These are phyloP conservation scores for Phenganax stokvisi DNA, from an alignment of 92 coral and sea anemone genomes.

Conservation along the genomic window DNA sequence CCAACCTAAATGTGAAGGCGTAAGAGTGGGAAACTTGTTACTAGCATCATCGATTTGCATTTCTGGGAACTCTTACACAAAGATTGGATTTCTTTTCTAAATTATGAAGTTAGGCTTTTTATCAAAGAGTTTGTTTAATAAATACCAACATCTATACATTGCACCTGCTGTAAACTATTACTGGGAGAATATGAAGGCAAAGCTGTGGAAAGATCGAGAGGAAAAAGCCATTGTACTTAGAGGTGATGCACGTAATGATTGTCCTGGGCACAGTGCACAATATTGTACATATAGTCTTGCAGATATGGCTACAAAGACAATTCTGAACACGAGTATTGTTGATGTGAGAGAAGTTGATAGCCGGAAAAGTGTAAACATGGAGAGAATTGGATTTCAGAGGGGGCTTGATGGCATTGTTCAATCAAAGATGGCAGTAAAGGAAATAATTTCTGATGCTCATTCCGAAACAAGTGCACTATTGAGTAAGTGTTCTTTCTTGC, in stretches of 20 bases:
- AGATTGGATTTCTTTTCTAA: constrained; percentile 30
- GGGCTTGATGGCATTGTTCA: constrained; percentile 16
- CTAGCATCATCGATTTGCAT: constrained; percentile 19
- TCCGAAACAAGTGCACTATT: constrained; percentile 28
- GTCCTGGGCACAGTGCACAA: constrained; percentile 11
- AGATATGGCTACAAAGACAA: constrained; percentile 32
- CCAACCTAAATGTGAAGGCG: constrained; percentile 11
- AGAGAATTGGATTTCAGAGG: constrained; percentile 40
- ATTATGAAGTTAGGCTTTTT: constrained; percentile 23
- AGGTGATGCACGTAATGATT: constrained; percentile 45
- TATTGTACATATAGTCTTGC: constrained; percentile 34
- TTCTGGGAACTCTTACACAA: constrained; percentile 42
- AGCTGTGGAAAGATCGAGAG: constrained; percentile 13
- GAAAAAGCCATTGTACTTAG: constrained; percentile 34
- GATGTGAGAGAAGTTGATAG: constrained; percentile 38
- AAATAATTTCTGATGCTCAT: constrained; percentile 39
- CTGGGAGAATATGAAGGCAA: constrained; percentile 27
- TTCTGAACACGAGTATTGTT: neutral
- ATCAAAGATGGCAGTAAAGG: neutral
- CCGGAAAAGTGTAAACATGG: constrained; percentile 38
- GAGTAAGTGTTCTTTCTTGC: constrained; percentile 30
- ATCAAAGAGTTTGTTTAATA: constrained; percentile 24
- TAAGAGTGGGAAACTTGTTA: constrained; percentile 34
- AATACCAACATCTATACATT: constrained; percentile 33
- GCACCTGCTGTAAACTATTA: constrained; percentile 43